phyloP scores from a whole-genome alignment of 2,113 vertebrate genomes.

The Pterocles orientalis region DNA sequence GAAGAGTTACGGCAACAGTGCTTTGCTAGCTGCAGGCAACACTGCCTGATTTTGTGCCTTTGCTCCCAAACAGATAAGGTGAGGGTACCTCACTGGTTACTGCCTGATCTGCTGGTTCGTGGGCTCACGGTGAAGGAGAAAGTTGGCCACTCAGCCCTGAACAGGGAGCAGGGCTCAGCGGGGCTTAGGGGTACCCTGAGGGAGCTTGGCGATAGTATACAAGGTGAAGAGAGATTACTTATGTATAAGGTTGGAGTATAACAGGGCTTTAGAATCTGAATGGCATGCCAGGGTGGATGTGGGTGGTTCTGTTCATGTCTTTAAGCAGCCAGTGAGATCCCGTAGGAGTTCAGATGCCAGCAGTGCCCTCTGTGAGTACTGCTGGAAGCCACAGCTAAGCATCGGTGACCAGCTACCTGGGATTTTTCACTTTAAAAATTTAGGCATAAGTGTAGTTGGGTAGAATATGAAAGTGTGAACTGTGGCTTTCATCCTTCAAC shows the following conservation, averaged over 20 bases:
- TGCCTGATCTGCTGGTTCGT: neutral
- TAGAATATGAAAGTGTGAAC: neutral
- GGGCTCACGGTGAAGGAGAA: neutral
- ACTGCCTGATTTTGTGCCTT: neutral
- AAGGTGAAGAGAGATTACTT: too few species aligned
- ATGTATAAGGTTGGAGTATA: neutral
- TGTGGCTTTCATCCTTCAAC: neutral
- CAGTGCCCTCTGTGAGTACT: neutral
- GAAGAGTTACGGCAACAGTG: rapidly evolving
- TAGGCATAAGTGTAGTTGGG: neutral
- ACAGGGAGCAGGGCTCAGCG: neutral
- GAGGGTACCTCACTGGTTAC: neutral
- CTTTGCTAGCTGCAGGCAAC: neutral
- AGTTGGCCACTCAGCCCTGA: rapidly evolving
- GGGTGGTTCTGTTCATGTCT: neutral
- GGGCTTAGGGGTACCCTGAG: neutral
- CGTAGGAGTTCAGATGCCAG: neutral
- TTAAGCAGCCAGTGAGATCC: neutral
- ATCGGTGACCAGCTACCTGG: neutral
- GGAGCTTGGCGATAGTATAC: neutral
- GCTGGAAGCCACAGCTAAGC: neutral
- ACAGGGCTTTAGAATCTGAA: neutral
- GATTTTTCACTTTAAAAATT: neutral
- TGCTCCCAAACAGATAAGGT: neutral
- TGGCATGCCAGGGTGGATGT: neutral